Base-by-base conservation (phyloP, 2,113 vertebrate species). In the Crotalus helleri region DNA sequence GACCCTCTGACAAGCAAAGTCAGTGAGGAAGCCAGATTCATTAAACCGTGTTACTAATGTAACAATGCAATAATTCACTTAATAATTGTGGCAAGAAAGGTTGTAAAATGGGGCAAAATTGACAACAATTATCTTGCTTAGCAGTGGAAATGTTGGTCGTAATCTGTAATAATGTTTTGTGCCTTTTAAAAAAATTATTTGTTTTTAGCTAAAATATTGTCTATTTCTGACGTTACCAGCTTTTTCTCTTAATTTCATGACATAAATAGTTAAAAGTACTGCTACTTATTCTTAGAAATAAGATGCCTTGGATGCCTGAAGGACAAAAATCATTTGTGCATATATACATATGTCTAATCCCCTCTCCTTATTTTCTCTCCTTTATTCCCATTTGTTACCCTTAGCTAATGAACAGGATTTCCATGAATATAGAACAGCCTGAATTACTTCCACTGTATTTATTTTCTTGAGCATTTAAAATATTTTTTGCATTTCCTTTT, bases 401-500 rank as follows among this genome's bases (percentile, higher is more conserved):
- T 53, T 53, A 58, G 55, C 57, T 89, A 58, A 88, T 90, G 21
- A 61, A 49, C 15, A 17, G 57, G 39, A 90, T 90, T 64, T 26
- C 59, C 24, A 74, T 53, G 15, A 23, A 21, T 6, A 23, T 59
- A 44, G 33, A 59, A 39, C 26, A 4, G 23, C 9, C 26, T 89
- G 87, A 39, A 57, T 81, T 88, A 10, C 74, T 39, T 24, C 33
- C 23, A 51, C 11, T 85, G 29, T 90, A 49, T 29, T 58, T 85
- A 81, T 57, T 92, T 33, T 57, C 88, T 86, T 49, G 51, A 90
- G 23, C 26, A 51, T 6, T 61, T 90, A 7, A 19, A 88, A 3
- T 39, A 19, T 44, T 64, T 26, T 95, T 95, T 95, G 96, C 92
- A 21, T 90, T 93, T 0, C 54, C 46, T 33, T 19, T 44, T 46